Base-by-base conservation (phyloP, 2,113 vertebrate species). In the Scalopus aquaticus region DNA sequence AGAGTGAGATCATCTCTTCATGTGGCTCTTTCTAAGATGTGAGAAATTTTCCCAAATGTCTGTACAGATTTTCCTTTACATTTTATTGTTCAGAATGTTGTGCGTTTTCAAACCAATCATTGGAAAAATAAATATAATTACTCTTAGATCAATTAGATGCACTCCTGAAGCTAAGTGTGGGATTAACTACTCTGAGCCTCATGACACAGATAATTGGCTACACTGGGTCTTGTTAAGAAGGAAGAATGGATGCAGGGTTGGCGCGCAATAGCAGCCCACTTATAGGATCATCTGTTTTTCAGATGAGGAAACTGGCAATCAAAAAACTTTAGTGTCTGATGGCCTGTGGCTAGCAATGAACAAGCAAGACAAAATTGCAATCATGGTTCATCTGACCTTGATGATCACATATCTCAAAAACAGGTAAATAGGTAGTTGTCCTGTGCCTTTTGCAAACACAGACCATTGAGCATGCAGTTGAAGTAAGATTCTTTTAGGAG, bases 401-500 rank as follows among this genome's bases (percentile, higher is more conserved):
- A 2, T 56, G 46, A 93, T 77, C 26, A 56, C 7, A n/a, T 17
- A 35, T 92, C 70, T 92, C 67, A 80, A 49, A 73, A 81, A 62
- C 1, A 65, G n/a, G 19, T 81, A 85, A 79, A 39, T 26, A 32
- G 4, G 49, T 17, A 84, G n/a, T 5, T 82, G 26, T 32, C 42
- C 32, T 51, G 3, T 65, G 28, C 42, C 28, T 79, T 65, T 69
- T 85, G 62, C 65, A 92, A 39, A 26, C 51, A 60, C 16, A n/a
- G 35, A 19, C n/a, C 37, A 37, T 3, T n/a, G 6, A 49, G 22
- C n/a, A 13, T 70, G 9, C 65, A 85, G 56, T 12, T 70, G 30
- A 69, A 79, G 58, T 22, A 82, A 87, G 77, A 87, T 81, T 83
- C 19, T 77, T 80, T 87, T 37, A 96, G 67, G 54, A 72, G 62